These are phyloP conservation scores for Sinocyclocheilus maitianheensis DNA, from an alignment of 2,113 vertebrate species.

Conservation along the genomic window DNA sequence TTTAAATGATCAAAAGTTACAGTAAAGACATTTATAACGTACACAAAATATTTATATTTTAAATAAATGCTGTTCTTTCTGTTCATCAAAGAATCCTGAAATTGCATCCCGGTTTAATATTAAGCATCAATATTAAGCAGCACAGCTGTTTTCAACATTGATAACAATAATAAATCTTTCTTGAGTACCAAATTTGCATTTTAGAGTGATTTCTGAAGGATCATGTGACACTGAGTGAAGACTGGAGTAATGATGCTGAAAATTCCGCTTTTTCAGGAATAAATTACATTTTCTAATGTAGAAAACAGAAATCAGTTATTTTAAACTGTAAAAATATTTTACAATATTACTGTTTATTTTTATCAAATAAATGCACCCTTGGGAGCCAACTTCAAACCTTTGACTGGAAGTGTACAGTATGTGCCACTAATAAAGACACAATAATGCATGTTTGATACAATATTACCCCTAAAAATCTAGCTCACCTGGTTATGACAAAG, in stretches of 20 bases:
- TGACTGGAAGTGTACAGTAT: background rate
- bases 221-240: background rate
- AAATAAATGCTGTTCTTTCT: background rate
- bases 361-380: background rate
- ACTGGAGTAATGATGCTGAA: background rate
- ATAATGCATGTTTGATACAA: background rate
- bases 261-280: background rate
- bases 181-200: background rate
- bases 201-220: background rate
- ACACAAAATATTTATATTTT: background rate
- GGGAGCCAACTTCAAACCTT: background rate
- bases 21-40: background rate
- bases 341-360: background rate
- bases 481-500: constrained; percentile 98
- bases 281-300: background rate
- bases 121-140: no score
- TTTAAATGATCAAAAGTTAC: background rate
- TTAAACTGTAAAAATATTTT: background rate
- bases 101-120: background rate
- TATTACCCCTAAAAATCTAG: background rate
- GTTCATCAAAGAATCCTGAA: background rate
- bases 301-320: background rate
- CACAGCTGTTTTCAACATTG: background rate
- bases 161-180: background rate
- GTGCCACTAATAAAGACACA: background rate